Evolutionary conservation across 2,888 invertebrate genomes (phyloP), one percentile per base, ranked within the genome.

Genomic region (Byasa hedistus): DNA sequence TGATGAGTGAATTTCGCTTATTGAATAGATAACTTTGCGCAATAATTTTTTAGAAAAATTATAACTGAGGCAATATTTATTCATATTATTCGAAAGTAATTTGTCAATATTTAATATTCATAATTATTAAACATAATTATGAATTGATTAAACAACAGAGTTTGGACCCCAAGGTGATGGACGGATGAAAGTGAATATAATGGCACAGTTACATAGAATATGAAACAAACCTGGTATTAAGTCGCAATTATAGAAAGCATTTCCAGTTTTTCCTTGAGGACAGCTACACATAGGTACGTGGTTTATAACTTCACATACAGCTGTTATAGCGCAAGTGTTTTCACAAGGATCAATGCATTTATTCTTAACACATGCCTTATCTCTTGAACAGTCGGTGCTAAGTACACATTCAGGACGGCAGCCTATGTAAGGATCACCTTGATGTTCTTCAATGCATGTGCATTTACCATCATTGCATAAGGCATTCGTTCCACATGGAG

Each of bases 251-350:
- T 93, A 92, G 76, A 94, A 94, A 56, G 95, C 94, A 84, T 95
- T 95, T 70, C 95, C 95, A 32, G 94, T 93, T 88, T 93, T 93
- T 72, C 94, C 94, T 72, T 93, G 93, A 21, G 94, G 94, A 76
- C 95, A 95, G 73, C 94, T 94, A 71, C 95, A 95, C 87, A 94
- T 94, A 22, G 95, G 94, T 22, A 95, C 92, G 75, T 96, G 95
- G 73, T 95, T 94, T 70, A 95, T 93, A 3, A 95, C 95, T 73
- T 95, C 94, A 77, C 96, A 96, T 61, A 94, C 85, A 36, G 96
- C 95, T 77, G 93, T 94, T 61, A 87, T 77, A 32, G 95, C 95
- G 81, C 96, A 96, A 15, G 94, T 94, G 68, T 94, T 94, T 57
- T 92, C 92, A 76, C 96, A 96, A 5, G 96, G 95, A 81, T 96